A percentile compares a stretch with the other conserved stretches of the same genome.
Conservation (phyloP, 1,140 invertebrate species). For the Bacillus rossius region DNA sequence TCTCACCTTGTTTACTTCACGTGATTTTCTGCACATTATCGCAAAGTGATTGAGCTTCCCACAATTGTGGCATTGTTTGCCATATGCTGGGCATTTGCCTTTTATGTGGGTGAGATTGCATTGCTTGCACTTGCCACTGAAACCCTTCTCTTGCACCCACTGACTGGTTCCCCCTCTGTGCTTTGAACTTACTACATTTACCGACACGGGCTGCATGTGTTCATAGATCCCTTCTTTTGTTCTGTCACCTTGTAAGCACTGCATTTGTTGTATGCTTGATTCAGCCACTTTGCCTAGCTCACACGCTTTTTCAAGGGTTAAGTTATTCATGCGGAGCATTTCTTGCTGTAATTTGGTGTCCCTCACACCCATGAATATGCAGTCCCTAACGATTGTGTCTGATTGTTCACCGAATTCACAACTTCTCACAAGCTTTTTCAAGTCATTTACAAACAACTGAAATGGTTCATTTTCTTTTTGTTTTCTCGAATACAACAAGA, state of each 20-base stretch:
- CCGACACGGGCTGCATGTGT: background rate
- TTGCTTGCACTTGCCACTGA: conserved; percentile 14
- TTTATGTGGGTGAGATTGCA: conserved; percentile 14
- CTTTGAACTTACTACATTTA: background rate
- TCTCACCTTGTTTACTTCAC: background rate
- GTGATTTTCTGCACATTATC: conserved; percentile 5
- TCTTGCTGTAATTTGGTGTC: conserved; percentile 29
- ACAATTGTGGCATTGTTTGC: conserved; percentile 19
- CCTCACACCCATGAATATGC: conserved; percentile 21
- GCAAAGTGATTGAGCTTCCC: conserved; percentile 10
- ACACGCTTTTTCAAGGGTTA: conserved; percentile 30
- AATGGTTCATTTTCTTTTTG: conserved; percentile 29
- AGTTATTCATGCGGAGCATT: conserved; percentile 27
- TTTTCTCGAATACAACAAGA: conserved; percentile 23
- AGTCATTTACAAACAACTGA: conserved; percentile 26
- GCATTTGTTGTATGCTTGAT: conserved; percentile 18
- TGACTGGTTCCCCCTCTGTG: too few relatives aligned
- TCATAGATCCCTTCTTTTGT: background rate
- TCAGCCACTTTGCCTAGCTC: conserved; percentile 23
- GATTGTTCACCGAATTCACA: conserved; percentile 26
- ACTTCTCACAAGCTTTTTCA: conserved; percentile 24
- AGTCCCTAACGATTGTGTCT: conserved; percentile 34
- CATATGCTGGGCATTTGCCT: conserved; percentile 22
- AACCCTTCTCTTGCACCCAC: background rate
- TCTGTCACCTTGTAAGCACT: background rate